These are phyloP conservation scores for Aleadryas rufinucha DNA, from an alignment of 2,113 vertebrate genomes.

Conservation along the genomic window DNA sequence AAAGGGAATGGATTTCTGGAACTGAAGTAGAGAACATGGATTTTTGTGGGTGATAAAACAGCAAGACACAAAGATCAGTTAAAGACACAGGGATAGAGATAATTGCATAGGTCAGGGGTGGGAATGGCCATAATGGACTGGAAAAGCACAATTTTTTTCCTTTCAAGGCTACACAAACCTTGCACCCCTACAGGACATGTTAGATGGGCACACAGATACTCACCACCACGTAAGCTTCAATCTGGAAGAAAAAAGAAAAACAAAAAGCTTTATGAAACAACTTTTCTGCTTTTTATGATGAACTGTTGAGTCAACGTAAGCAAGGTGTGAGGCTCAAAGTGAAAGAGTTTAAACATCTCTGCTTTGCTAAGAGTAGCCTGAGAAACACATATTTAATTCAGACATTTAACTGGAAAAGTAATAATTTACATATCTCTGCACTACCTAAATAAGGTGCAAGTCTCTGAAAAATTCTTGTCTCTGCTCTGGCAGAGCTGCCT, in stretches of 20 bases:
- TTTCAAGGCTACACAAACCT: neutral
- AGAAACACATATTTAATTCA: neutral
- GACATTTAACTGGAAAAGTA: neutral
- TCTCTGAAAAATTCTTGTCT: neutral
- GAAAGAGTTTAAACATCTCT: neutral
- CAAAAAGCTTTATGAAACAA: neutral
- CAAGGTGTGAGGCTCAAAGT: neutral
- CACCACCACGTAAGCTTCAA: slow-evolving; percentile 90
- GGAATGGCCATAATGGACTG: neutral
- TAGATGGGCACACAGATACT: slow-evolving; percentile 63
- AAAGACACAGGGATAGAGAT: neutral
- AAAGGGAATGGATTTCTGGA: neutral
- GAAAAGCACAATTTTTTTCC: neutral
- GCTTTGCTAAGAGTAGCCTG: neutral
- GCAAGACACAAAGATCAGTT: neutral
- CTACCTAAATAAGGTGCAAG: neutral
- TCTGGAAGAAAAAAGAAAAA: slow-evolving; percentile 71
- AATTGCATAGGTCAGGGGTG: neutral
- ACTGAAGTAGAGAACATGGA: neutral
- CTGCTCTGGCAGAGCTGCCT: neutral
- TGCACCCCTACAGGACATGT: neutral
- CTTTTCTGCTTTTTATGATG: neutral
- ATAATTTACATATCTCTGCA: neutral
- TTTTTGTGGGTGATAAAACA: neutral
- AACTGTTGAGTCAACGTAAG: neutral